Percentiles rank a stretch among this genome's conserved stretches.
These are phyloP conservation scores for Galleria mellonella DNA, from an alignment of 1,140 invertebrate species.

Conservation along the genomic window DNA sequence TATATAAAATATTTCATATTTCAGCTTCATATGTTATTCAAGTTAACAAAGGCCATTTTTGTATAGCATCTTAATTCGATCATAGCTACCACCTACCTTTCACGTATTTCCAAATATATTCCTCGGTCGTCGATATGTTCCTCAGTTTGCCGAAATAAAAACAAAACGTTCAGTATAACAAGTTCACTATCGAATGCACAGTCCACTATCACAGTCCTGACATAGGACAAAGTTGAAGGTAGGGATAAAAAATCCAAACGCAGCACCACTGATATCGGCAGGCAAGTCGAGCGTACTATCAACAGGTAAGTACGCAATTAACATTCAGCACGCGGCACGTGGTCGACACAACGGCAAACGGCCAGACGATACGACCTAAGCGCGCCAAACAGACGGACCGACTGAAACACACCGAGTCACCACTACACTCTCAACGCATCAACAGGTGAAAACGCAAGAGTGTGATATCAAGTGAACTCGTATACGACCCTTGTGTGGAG, in stretches of 20 bases:
- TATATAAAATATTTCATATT: no score
- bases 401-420: slow-evolving; percentile 52
- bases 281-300: slow-evolving; percentile 48
- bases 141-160: slow-evolving; percentile 54
- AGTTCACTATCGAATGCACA: slow-evolving; percentile 42
- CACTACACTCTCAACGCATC: slow-evolving; percentile 45
- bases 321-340: slow-evolving; percentile 23
- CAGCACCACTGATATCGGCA: slow-evolving; percentile 33
- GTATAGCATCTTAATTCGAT: no score
- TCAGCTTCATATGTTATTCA: no score
- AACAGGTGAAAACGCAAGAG: slow-evolving; percentile 68
- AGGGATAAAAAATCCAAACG: not conserved
- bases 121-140: slow-evolving; percentile 49
- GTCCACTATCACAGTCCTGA: slow-evolving; percentile 34
- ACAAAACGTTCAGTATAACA: slow-evolving; percentile 44
- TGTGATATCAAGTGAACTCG: slow-evolving; percentile 52
- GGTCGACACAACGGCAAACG: slow-evolving; percentile 10
- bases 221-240: not conserved
- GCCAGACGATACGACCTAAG: slow-evolving; percentile 33
- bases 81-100: slow-evolving; percentile 49
- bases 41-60: no score
- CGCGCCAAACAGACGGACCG: slow-evolving; percentile 48
- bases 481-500: slow-evolving; percentile 49
- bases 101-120: slow-evolving; percentile 61
- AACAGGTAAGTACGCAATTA: slow-evolving; percentile 24